These are phyloP conservation scores for Platysteira castanea DNA, from an alignment of 2,113 vertebrate species.

Conservation along the genomic window DNA sequence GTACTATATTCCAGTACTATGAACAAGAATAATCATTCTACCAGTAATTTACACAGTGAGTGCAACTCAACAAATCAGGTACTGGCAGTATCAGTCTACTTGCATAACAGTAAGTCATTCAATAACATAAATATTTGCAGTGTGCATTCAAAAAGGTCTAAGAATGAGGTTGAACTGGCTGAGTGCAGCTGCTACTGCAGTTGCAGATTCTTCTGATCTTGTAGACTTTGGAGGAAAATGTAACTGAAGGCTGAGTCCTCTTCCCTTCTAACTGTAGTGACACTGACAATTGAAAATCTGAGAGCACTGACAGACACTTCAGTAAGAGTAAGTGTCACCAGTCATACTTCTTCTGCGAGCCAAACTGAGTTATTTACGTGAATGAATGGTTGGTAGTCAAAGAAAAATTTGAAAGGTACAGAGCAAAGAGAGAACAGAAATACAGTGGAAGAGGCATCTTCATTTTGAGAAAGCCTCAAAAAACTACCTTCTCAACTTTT, in stretches of 20 bases:
- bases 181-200: background rate
- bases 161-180: background rate
- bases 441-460: background rate
- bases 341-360: background rate
- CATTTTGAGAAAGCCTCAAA: background rate
- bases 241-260: background rate
- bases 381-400: background rate
- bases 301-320: background rate
- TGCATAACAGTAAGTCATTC: fast-evolving
- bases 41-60: background rate
- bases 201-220: background rate
- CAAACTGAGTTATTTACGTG: background rate
- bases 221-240: background rate
- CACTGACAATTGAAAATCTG: fast-evolving
- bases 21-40: background rate
- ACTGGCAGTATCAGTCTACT: background rate
- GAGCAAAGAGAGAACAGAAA: background rate
- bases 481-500: background rate
- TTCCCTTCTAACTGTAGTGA: background rate
- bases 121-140: background rate
- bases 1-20: background rate
- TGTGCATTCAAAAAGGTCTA: background rate
- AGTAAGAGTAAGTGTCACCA: background rate
- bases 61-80: background rate
- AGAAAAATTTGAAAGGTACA: background rate